Evolutionary conservation across 1,140 invertebrate species (phyloP).

Genomic region (Zaprionus africanus): DNA sequence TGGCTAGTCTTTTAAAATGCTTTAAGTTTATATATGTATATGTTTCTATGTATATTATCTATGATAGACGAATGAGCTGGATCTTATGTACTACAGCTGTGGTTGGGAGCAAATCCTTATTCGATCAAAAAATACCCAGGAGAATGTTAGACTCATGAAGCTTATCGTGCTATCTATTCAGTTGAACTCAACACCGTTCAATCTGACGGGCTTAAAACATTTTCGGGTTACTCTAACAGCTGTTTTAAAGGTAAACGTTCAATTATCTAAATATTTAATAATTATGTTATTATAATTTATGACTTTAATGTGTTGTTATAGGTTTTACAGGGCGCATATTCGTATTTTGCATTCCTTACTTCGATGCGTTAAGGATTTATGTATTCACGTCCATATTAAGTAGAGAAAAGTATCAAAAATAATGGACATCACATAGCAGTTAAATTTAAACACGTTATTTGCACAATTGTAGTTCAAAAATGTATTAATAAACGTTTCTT

Average conservation of each 20-base stretch:
- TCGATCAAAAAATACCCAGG: slow-evolving; percentile 22
- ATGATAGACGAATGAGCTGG: slow-evolving; percentile 40
- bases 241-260: slow-evolving; percentile 26
- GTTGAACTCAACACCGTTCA: slow-evolving; percentile 43
- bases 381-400: not conserved
- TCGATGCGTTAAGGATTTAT: slow-evolving; percentile 5
- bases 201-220: slow-evolving; percentile 40
- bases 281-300: not conserved
- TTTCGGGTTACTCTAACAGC: slow-evolving; percentile 34
- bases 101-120: slow-evolving; percentile 40
- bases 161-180: slow-evolving; percentile 35
- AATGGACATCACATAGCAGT: not conserved
- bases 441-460: not conserved
- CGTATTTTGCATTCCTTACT: slow-evolving; percentile 26
- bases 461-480: not conserved
- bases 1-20: too few relatives aligned
- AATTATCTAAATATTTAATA: not conserved
- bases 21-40: too few relatives aligned
- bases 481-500: not conserved
- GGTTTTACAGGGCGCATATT: slow-evolving; percentile 33
- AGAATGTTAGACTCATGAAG: slow-evolving; percentile 52
- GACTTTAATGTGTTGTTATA: slow-evolving; percentile 1
- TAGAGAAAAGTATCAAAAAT: not conserved
- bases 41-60: too few relatives aligned
- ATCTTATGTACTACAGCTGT: slow-evolving; percentile 34